phyloP scores from a whole-genome alignment of 2,797 vertebrate species.

The Etheostoma perlongum region DNA sequence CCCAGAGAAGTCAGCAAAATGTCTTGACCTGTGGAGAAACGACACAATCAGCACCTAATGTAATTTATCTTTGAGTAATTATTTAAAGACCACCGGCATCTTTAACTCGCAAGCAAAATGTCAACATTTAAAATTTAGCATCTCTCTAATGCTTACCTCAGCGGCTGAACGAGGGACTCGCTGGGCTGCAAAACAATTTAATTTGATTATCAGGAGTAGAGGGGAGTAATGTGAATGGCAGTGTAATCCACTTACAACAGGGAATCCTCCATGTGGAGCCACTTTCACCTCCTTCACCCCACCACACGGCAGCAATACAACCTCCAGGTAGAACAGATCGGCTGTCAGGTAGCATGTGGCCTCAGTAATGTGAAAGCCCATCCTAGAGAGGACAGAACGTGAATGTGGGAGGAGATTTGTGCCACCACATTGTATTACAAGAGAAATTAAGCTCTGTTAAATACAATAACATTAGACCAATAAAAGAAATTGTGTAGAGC shows the following conservation, averaged over 20 bases:
- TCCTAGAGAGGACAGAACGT: slow-evolving; percentile 66
- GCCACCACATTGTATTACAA: not conserved
- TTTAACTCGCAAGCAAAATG: not conserved
- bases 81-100: slow-evolving; percentile 1
- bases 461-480: not conserved
- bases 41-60: slow-evolving; percentile 14
- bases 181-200: slow-evolving; percentile 80
- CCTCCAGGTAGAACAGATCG: slow-evolving; percentile 90
- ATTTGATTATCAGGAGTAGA: slow-evolving; percentile 21
- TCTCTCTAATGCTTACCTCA: slow-evolving; percentile 82
- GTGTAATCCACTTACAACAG: slow-evolving; percentile 79
- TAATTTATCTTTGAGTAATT: not conserved
- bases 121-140: not conserved
- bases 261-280: slow-evolving; percentile 84
- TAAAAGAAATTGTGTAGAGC: not conserved
- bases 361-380: slow-evolving; percentile 85
- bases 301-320: slow-evolving; percentile 84
- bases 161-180: slow-evolving; percentile 81
- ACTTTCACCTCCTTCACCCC: slow-evolving; percentile 86
- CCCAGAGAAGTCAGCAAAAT: slow-evolving; percentile 85
- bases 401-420: not conserved
- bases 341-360: slow-evolving; percentile 90
- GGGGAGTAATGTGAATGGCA: not conserved
- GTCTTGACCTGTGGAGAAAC: slow-evolving; percentile 76
- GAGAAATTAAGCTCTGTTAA: not conserved